Evolutionary conservation across 2,113 vertebrate species (phyloP), one percentile per base, ranked within the genome.

Genomic region (Oryzias celebensis): DNA sequence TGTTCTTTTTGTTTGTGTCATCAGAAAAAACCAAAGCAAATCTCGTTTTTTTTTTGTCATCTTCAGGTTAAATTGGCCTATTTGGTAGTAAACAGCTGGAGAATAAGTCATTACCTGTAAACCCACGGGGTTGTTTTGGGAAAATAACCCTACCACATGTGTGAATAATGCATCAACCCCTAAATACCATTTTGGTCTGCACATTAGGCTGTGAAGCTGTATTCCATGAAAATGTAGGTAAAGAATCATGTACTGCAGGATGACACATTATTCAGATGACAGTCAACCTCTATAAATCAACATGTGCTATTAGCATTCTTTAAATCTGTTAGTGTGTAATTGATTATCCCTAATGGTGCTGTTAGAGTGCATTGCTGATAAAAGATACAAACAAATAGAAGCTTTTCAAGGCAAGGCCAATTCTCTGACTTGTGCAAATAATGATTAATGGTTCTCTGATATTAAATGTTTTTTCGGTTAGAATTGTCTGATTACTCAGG

Each of bases 381-480:
- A 66, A 71, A 54, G 52, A 28, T 41, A 10, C 42, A 63, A 53
- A 58, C n/a, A 63, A 66, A 49, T 53, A 51, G 8, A 14, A 64
- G 48, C 43, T 26, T 70, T 58, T 60, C 0, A 31, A 56, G 53
- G 59, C 24, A 3, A 43, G 46, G 50, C 46, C 41, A 58, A 43
- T 61, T 64, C 65, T 42, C 23, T 61, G 58, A 63, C 72, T 65
- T 20, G 0, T 23, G 53, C 48, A 55, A 62, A 62, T n/a, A 20
- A 56, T 17, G 61, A 52, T 66, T 68, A 65, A 80, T 65, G 53
- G 12, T 22, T 47, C 1, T 10, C 26, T 16, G 28, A 68, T 65
- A 61, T 75, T 47, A 53, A 60, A 73, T 42, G 54, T 41, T 47
- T 64, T 60, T 61, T 58, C 13, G 31, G 49, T 49, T 66, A 14